Conservation (phyloP, 2,113 vertebrate species). For the Tympanuchus pallidicinctus region DNA sequence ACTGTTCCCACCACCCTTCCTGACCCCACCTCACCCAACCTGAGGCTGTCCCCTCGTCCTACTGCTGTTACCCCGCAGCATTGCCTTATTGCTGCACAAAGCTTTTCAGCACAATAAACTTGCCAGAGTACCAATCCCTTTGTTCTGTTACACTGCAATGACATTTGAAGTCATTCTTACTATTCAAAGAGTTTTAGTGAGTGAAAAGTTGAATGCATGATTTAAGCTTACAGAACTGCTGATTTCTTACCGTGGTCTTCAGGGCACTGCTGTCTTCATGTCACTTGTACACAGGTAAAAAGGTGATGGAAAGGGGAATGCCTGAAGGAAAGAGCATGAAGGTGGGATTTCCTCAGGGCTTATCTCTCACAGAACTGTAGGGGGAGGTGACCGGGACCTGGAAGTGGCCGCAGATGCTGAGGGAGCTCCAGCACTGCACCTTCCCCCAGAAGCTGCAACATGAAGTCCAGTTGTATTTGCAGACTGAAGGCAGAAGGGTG, state of each 20-base stretch:
- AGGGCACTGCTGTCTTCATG: neutral
- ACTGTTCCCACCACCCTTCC: too few relatives aligned
- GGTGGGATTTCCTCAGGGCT: neutral
- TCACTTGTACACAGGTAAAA: too few relatives aligned
- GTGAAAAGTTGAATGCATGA: neutral
- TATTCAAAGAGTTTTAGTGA: neutral
- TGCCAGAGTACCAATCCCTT: neutral
- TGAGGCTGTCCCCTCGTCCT: too few relatives aligned
- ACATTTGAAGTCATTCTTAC: neutral
- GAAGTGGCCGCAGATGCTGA: neutral
- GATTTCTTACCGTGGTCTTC: neutral
- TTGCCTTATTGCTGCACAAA: too few relatives aligned
- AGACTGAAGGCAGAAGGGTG: neutral
- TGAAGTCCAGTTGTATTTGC: neutral
- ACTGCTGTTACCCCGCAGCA: too few relatives aligned
- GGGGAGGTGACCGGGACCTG: neutral
- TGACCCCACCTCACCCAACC: too few relatives aligned
- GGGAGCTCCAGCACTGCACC: neutral
- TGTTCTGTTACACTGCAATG: neutral
- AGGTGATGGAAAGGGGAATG: neutral
- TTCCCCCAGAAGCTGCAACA: neutral
- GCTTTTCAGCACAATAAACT: neutral
- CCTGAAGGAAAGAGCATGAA: neutral
- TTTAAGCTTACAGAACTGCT: neutral
- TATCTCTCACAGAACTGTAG: rapidly evolving